These are phyloP conservation scores for Psittacula derbiana DNA, from an alignment of 2,797 vertebrate genomes.

Conservation along the genomic window DNA sequence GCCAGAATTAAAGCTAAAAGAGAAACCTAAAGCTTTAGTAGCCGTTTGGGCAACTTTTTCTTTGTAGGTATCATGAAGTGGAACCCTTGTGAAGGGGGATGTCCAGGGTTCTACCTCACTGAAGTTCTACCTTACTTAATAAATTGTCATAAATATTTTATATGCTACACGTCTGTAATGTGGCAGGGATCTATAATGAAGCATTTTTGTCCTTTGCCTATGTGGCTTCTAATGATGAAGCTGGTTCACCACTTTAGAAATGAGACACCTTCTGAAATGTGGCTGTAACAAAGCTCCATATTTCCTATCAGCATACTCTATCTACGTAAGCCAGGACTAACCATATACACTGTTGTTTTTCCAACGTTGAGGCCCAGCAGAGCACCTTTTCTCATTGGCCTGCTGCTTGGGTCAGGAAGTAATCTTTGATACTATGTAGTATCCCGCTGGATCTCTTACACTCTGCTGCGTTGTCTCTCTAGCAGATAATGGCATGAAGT, in stretches of 20 bases:
- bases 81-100: not conserved
- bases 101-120: not conserved
- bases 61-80: not conserved
- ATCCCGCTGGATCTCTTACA: not conserved
- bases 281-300: not conserved
- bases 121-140: not conserved
- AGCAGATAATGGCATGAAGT: not conserved
- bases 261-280: not conserved
- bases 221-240: not conserved
- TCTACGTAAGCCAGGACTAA: not conserved
- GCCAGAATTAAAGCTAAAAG: not conserved
- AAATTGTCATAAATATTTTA: not conserved
- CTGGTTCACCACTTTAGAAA: not conserved
- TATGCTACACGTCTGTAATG: not conserved
- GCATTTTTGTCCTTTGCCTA: not conserved
- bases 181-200: not conserved
- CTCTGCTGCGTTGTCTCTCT: not conserved
- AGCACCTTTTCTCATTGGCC: not conserved
- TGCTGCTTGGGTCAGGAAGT: not conserved
- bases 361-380: fast-evolving
- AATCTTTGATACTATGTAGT: not conserved
- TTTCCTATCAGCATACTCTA: not conserved
- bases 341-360: not conserved
- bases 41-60: not conserved
- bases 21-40: not conserved